Conservation (phyloP, 2,888 invertebrate species). For the Ophion slaviceki region DNA sequence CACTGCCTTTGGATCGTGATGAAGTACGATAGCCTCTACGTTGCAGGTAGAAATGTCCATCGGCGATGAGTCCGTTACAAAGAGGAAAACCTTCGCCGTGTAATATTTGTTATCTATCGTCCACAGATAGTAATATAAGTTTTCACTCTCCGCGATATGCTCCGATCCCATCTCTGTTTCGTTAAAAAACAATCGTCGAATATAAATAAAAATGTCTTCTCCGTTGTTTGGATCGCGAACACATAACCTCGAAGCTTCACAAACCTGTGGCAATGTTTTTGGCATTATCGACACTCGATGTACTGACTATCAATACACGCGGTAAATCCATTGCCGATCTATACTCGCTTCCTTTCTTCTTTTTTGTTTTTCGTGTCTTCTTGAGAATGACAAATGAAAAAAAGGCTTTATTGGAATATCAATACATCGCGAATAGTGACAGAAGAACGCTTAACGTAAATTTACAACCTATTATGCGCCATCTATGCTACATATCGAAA, state of each 20-base stretch:
- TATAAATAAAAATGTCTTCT: constrained; percentile 22
- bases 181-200: constrained; percentile 18
- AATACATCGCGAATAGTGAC: constrained; percentile 10
- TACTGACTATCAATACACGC: constrained; percentile 76
- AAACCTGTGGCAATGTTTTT: constrained; percentile 78
- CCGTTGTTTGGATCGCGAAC: background rate
- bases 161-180: constrained; percentile 77
- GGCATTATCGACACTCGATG: constrained; percentile 72
- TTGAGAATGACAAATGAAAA: background rate
- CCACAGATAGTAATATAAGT: constrained; percentile 84
- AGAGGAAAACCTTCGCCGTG: constrained; percentile 86
- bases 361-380: background rate
- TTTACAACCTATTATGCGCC: constrained; percentile 1
- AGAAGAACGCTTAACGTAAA: background rate
- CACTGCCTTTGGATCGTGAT: constrained; percentile 86
- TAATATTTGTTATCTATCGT: constrained; percentile 90
- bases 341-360: background rate
- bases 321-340: constrained; percentile 75
- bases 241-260: constrained; percentile 65
- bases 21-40: constrained; percentile 87
- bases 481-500: background rate
- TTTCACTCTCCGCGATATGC: constrained; percentile 74
- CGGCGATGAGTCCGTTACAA: constrained; percentile 84
- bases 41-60: constrained; percentile 83
- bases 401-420: background rate